Conservation (phyloP, 2,797 vertebrate species). For the Tolypeutes matacus region DNA sequence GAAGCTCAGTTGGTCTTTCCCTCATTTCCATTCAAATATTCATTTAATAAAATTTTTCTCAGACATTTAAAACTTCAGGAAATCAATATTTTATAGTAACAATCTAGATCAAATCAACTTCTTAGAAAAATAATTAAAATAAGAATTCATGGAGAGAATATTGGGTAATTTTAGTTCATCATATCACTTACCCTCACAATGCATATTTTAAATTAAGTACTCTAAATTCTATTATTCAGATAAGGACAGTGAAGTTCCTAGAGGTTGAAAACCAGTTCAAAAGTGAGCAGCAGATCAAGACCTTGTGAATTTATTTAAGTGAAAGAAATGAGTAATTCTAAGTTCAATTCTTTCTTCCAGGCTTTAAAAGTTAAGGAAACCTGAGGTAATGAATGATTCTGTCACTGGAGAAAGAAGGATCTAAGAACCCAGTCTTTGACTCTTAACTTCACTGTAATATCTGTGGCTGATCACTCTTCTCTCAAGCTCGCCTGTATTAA, state of each 20-base stretch:
- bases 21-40: background rate
- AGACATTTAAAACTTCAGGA: background rate
- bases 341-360: too few species aligned
- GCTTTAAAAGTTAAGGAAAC: background rate
- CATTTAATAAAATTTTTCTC: background rate
- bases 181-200: background rate
- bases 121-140: background rate
- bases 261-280: background rate
- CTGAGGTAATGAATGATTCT: background rate
- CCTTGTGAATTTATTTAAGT: background rate
- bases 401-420: background rate
- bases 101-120: background rate
- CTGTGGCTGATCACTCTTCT: background rate
- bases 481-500: background rate
- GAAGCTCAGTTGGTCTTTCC: background rate
- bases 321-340: background rate
- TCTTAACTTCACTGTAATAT: background rate
- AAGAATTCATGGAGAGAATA: background rate
- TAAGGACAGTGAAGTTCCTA: background rate
- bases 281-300: background rate
- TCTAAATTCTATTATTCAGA: background rate
- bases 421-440: background rate
- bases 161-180: background rate
- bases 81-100: background rate
- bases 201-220: background rate